phyloP scores from a whole-genome alignment of 2,888 invertebrate genomes.

The Melipona beecheii region DNA sequence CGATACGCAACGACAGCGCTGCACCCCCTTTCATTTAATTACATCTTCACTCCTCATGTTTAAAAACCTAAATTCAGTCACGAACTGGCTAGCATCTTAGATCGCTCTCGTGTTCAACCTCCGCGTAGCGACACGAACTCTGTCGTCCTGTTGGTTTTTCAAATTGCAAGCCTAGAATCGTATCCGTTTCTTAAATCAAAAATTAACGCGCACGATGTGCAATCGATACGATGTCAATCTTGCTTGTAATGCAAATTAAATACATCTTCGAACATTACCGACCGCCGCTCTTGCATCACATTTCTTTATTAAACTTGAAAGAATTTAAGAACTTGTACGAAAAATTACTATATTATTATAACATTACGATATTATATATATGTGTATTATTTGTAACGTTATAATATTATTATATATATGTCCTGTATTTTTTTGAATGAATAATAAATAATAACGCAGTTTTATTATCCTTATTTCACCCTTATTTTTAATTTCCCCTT shows the following conservation, averaged over 20 bases:
- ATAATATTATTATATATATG: too few species aligned
- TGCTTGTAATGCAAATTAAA: neutral
- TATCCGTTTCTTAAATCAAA: too few species aligned
- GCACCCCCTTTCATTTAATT: constrained; percentile 35
- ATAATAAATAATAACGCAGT: neutral
- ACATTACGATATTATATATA: too few species aligned
- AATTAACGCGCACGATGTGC: neutral
- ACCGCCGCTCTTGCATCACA: neutral
- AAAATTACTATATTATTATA: neutral
- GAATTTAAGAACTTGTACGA: neutral
- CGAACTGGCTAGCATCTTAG: constrained; percentile 24
- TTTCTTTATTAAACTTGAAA: neutral
- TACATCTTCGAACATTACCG: neutral
- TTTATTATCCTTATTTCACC: neutral
- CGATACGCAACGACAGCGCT: constrained; percentile 7
- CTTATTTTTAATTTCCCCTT: neutral
- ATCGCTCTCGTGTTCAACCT: constrained; percentile 5
- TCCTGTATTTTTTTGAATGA: neutral
- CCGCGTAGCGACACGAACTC: neutral
- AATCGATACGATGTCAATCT: neutral
- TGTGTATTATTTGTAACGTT: too few species aligned
- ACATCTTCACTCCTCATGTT: constrained; percentile 41
- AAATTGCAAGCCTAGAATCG: too few species aligned
- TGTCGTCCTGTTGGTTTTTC: too few species aligned
- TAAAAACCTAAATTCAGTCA: constrained; percentile 49